These are phyloP conservation scores for Andricus grossulariae DNA, from an alignment of 1,140 invertebrate species.

Conservation along the genomic window DNA sequence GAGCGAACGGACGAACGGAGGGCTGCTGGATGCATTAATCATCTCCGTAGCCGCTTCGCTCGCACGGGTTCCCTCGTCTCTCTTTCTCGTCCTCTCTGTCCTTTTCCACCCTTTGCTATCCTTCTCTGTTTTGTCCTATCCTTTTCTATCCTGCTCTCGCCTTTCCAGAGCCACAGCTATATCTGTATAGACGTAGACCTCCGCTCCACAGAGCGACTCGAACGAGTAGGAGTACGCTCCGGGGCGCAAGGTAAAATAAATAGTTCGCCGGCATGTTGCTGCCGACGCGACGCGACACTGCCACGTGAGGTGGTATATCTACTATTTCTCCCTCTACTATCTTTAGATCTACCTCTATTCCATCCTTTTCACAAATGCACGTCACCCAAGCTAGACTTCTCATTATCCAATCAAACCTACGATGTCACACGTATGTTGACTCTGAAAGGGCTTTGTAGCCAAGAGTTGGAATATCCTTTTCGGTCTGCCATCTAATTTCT, in stretches of 20 bases:
- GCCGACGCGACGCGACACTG: constrained; percentile 42
- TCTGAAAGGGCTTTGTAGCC: too few relatives aligned
- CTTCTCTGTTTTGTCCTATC: neutral
- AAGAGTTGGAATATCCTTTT: too few relatives aligned
- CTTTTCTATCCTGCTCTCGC: constrained; percentile 31
- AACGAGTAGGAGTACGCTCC: constrained; percentile 56
- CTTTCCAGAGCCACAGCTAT: constrained; percentile 25
- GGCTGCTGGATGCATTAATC: constrained; percentile 61
- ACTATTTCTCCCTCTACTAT: constrained; percentile 41
- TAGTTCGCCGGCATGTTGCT: constrained; percentile 55
- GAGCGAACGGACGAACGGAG: constrained; percentile 54
- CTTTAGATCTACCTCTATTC: too few relatives aligned
- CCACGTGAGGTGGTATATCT: constrained; percentile 48
- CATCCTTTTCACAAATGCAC: too few relatives aligned
- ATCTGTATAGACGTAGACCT: constrained; percentile 46
- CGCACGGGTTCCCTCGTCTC: constrained; percentile 46
- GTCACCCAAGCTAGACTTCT: too few relatives aligned
- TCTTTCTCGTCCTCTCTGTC: constrained; percentile 31
- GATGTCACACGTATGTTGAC: too few relatives aligned
- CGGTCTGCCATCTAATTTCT: too few relatives aligned
- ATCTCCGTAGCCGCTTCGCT: constrained; percentile 53
- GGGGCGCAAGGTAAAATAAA: constrained; percentile 57
- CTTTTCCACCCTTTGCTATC: neutral
- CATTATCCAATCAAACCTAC: too few relatives aligned
- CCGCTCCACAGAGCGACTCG: constrained; percentile 43